These are phyloP conservation scores for Cyclophora punctaria DNA, from an alignment of 2,888 invertebrate genomes.

Conservation along the genomic window DNA sequence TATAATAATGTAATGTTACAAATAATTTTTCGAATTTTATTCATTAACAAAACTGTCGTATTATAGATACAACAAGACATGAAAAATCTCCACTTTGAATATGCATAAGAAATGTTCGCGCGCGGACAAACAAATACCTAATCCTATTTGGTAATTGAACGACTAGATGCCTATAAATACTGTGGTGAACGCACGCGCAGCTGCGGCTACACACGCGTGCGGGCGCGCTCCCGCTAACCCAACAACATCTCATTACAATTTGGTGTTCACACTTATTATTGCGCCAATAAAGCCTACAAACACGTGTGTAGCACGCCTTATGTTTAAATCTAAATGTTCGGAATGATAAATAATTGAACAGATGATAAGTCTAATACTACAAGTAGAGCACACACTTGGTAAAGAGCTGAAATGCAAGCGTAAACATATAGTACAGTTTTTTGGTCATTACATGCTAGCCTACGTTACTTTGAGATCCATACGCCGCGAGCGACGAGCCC, in stretches of 20 bases:
- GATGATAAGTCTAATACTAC: background rate
- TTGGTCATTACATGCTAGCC: constrained; percentile 17
- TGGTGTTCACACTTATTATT: too few relatives aligned
- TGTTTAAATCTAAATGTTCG: too few relatives aligned
- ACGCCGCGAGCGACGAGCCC: constrained; percentile 5
- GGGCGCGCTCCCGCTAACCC: too few relatives aligned
- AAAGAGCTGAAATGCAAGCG: constrained; percentile 7
- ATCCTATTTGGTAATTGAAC: constrained; percentile 13
- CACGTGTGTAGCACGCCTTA: too few relatives aligned
- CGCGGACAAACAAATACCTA: constrained; percentile 1
- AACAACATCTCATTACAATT: too few relatives aligned
- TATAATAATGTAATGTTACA: too few relatives aligned
- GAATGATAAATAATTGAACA: too few relatives aligned
- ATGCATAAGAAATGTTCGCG: background rate
- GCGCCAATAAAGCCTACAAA: too few relatives aligned
- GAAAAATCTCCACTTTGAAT: background rate
- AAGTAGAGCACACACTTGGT: background rate
- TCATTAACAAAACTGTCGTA: background rate
- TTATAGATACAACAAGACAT: constrained; percentile 8
- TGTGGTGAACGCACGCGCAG: background rate
- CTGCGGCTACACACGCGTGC: too few relatives aligned
- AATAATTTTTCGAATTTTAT: constrained; percentile 21
- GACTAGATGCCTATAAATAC: constrained; percentile 14
- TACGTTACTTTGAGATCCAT: constrained; percentile 15
- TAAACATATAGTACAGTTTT: constrained; percentile 8